Percentiles rank a stretch among this genome's conserved stretches.
Evolutionary conservation across 2,797 vertebrate species (phyloP).

Genomic region (Poecilia velifera): DNA sequence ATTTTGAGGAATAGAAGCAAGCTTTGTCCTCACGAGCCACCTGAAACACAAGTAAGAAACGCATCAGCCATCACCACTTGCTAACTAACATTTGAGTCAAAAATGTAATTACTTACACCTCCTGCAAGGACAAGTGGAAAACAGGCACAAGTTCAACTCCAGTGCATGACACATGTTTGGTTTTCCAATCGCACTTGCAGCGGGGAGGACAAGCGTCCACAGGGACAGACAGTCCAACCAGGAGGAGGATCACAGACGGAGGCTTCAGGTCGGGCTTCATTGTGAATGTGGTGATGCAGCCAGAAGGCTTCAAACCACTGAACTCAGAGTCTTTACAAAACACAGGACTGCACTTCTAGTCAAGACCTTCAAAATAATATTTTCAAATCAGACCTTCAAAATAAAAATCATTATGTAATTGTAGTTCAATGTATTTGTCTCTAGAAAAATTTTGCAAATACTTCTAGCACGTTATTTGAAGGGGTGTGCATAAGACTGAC

Average conservation of each 20-base stretch:
- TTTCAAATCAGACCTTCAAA: not conserved
- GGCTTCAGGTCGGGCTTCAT: slow-evolving; percentile 44
- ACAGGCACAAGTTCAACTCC: slow-evolving; percentile 78
- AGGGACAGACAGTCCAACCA: not conserved
- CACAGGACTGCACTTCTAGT: slow-evolving; percentile 10
- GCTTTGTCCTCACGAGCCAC: slow-evolving; percentile 59
- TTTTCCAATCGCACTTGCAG: slow-evolving; percentile 83
- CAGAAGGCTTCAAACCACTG: not conserved
- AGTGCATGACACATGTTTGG: slow-evolving; percentile 82
- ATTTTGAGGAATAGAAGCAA: slow-evolving; percentile 54
- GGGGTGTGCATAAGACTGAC: too few relatives aligned
- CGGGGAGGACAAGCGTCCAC: slow-evolving; percentile 56
- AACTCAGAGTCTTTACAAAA: not conserved
- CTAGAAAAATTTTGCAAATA: not conserved
- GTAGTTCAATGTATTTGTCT: not conserved
- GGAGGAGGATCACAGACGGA: slow-evolving; percentile 17
- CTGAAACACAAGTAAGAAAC: slow-evolving; percentile 37
- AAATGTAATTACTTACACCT: slow-evolving; percentile 83
- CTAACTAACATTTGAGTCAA: not conserved
- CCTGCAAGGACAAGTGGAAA: slow-evolving; percentile 81
- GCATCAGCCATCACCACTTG: not conserved
- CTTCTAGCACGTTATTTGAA: too few relatives aligned
- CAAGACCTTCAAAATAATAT: slow-evolving; percentile 50
- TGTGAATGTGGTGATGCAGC: slow-evolving; percentile 2
- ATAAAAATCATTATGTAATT: not conserved